Base-by-base conservation (phyloP, 2,888 invertebrate genomes). In the Habrosyne pyritoides region DNA sequence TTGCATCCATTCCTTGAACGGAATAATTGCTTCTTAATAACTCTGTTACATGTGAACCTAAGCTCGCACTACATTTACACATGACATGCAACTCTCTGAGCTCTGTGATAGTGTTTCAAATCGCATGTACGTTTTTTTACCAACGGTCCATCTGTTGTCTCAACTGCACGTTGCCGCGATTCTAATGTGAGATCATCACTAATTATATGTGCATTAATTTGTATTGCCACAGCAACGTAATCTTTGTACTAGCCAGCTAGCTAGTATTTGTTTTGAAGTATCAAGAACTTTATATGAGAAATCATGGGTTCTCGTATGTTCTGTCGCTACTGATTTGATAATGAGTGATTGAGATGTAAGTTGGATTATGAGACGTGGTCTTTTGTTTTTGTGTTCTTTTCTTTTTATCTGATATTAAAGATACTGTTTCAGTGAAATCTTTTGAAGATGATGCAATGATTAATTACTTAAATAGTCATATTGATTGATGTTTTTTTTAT, bases 101-200 rank as follows among this genome's bases (percentile, higher is more conserved):
- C 12, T 6, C 12, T 21, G 21, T 28, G 8, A 24, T 50, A 30
- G 1, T 18, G 50, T 50, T 50, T 28, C 1, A 22, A 18, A 18
- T 22, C 10, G 30, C 10, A 18, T n/a, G 49, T 26, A 26, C n/a
- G 47, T 47, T 12, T 47, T 24, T 48, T 14, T 5, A 30, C 14
- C 36, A 36, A 36, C 14, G 12, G 30, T 30, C 7, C 36, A 36
- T 6, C 18, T 14, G 42, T 18, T 42, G 42, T n/a, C 14, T 42
- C 8, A 12, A 2, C 18, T 12, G 28, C 50, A 30, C 3, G n/a
- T 26, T 26, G 49, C 10, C 22, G 24, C 28, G 49, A 49, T 36
- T 22, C 50, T 47, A 14, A 47, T 22, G 49, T 77, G 77, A 78
- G 74, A 72, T 77, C 77, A 77, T 65, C 70, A 62, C 69, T 71